Base-by-base conservation (phyloP, 2,797 vertebrate genomes). In the Psittacula echo region DNA sequence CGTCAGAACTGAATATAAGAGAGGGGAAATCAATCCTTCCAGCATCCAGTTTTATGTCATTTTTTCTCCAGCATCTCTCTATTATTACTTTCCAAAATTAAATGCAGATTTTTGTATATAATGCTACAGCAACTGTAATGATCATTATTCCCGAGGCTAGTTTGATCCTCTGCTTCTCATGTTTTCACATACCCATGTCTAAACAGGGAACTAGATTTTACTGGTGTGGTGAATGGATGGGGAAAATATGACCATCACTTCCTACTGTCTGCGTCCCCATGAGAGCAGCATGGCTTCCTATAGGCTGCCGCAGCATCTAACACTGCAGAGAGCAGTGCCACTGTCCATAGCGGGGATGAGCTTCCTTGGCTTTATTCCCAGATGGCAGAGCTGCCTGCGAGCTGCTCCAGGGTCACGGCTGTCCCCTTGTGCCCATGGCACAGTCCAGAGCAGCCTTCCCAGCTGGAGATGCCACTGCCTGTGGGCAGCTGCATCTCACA, bases 271-370 rank as follows among this genome's bases (percentile, higher is more conserved):
- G 0, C 8, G 6, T 58, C 39, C 53, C 44, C 5, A 0, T 2
- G 53, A 7, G 11, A 66, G 48, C 58, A 39, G 23, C 51, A 2
- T 0, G 0, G 39, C 70, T 42, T 39, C 50, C 39, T 23, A 1
- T 5, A 0, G 0, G 27, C 85, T 2, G 4, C 14, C 1, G 0
- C 4, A 5, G 20, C 56, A 58, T 37, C n/a, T 37, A 17, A 34
- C n/a, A 34, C n/a, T 26, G 58, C 34, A 26, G 58, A 60, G n/a
- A 37, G 34, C 58, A 0, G 13, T 68, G 79, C 45, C 53, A 5
- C 56, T 58, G 47, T 20, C 30, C 5, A 0, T 27, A 54, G 75
- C 64, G 19, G 64, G 51, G 4, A 3, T 51, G 53, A 88, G 39
- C 64, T 86, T 24, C n/a, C 68, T 14, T 77, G 82, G 79, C 86